Percentiles rank a stretch among this genome's conserved stretches.
Evolutionary conservation across 2,888 invertebrate species (phyloP).

Genomic region (Mantis religiosa): DNA sequence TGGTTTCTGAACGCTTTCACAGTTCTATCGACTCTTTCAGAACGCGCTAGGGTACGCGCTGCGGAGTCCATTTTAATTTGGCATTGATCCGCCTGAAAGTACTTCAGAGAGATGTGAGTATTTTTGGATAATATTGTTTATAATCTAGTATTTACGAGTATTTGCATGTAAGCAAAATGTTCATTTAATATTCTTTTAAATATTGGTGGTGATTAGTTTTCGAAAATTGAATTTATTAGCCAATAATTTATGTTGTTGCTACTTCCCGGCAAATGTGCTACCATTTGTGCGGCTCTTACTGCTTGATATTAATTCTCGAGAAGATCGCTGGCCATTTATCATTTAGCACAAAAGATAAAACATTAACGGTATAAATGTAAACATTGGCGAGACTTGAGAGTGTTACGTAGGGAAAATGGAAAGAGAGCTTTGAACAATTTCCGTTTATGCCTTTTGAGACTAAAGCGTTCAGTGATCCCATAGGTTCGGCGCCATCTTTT

Average conservation of each 20-base stretch:
- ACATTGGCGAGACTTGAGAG: too few relatives aligned
- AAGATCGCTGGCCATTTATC: too few relatives aligned
- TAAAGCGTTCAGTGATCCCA: too few relatives aligned
- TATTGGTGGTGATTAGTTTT: neutral
- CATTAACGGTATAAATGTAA: too few relatives aligned
- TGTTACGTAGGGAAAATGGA: too few relatives aligned
- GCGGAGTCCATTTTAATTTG: neutral
- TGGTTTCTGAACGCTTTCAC: neutral
- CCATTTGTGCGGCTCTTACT: neutral
- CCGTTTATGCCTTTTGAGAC: too few relatives aligned
- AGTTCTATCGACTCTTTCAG: neutral
- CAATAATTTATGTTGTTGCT: neutral
- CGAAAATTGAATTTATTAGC: neutral
- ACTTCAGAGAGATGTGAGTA: neutral
- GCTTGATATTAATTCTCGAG: neutral
- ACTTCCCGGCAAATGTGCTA: neutral
- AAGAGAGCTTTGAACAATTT: too few relatives aligned
- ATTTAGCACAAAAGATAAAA: too few relatives aligned
- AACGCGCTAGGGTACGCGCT: neutral
- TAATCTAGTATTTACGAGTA: neutral
- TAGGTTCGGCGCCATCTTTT: too few relatives aligned
- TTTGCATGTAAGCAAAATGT: neutral
- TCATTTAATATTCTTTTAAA: neutral
- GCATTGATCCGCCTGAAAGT: neutral
- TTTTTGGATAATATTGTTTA: neutral